A percentile compares a stretch with the other conserved stretches of the same genome.
phyloP scores from a whole-genome alignment of 2,888 invertebrate genomes.

The Leucozona laternaria region DNA sequence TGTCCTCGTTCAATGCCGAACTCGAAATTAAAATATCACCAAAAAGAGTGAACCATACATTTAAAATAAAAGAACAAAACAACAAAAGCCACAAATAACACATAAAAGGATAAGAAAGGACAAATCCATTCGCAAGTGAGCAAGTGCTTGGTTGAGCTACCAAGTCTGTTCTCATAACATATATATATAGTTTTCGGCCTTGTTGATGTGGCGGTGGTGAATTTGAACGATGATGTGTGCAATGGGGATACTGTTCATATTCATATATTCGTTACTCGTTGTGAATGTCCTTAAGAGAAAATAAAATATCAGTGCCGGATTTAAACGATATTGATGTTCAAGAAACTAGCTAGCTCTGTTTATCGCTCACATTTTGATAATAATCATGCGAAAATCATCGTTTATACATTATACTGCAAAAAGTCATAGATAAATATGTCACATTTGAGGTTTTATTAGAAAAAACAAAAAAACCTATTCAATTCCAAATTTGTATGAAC shows the following conservation, averaged over 20 bases:
- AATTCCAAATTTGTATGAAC: too few species aligned
- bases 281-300: constrained; percentile 57
- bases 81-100: constrained; percentile 50
- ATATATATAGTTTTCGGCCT: not conserved
- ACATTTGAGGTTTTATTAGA: too few species aligned
- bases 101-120: constrained; percentile 49
- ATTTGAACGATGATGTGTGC: constrained; percentile 24
- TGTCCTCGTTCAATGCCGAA: constrained; percentile 62
- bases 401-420: too few species aligned
- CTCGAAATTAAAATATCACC: constrained; percentile 70
- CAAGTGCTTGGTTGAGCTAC: constrained; percentile 63
- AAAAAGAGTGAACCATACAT: constrained; percentile 48
- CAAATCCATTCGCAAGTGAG: constrained; percentile 61
- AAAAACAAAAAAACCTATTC: too few species aligned
- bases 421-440: too few species aligned
- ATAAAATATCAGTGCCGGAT: constrained; percentile 3
- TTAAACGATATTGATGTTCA: not conserved
- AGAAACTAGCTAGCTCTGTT: too few species aligned
- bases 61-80: constrained; percentile 37
- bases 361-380: too few species aligned
- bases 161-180: constrained; percentile 46
- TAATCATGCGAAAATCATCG: too few species aligned
- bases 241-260: constrained; percentile 26
- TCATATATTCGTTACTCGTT: constrained; percentile 32
- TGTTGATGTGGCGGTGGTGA: constrained; percentile 1